Evolutionary conservation across 2,797 vertebrate genomes (phyloP), one percentile per base, ranked within the genome.

Genomic region (Chloroceryle inda): DNA sequence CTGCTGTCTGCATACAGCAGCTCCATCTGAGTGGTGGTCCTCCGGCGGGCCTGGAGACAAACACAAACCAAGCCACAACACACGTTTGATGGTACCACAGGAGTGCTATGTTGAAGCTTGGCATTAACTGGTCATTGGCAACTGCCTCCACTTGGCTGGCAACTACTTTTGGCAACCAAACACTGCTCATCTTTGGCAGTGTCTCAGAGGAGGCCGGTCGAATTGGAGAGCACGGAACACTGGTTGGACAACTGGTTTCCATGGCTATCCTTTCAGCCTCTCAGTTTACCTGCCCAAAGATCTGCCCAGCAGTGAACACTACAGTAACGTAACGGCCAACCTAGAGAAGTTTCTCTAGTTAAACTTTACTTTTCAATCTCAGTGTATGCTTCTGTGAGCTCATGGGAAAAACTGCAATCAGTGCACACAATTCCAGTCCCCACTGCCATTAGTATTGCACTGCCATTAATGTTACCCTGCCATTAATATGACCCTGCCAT

Each of bases 11-110:
- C 99, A 40, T 99, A 99, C 26, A 99, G 98, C 95, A 99, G 93
- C 89, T 99, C 99, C 99, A 99, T 99, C 98, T 99, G 99, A 14
- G 99, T 99, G 84, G 99, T 99, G 92, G 99, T 99, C 91, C 99
- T 98, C 93, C 99, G 98, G 44, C 99, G 99, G 44, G 99, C 99
- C 99, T 99, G 97, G 16, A 88, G 52, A 85, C 85, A 96, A 92
- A 96, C 11, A 44, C 38, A 82, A 94, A 85, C 19, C 88, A 97
- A 89, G 47, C 19, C 80, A 66, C 8, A 2, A 62, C 38, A 22
- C 85, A 49, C 40, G 14, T 19, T 59, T 85, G 20, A 20, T 4
- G 5, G 0, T 10, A 31, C 5, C 14, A 17, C 58, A 66, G 4
- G 10, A 71, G 33, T 13, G 33, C 35, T 75, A 59, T 10, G 10